Percentiles rank a stretch among this genome's conserved stretches.
Conservation (phyloP, 2,888 invertebrate genomes). For the Diaphora mendica region DNA sequence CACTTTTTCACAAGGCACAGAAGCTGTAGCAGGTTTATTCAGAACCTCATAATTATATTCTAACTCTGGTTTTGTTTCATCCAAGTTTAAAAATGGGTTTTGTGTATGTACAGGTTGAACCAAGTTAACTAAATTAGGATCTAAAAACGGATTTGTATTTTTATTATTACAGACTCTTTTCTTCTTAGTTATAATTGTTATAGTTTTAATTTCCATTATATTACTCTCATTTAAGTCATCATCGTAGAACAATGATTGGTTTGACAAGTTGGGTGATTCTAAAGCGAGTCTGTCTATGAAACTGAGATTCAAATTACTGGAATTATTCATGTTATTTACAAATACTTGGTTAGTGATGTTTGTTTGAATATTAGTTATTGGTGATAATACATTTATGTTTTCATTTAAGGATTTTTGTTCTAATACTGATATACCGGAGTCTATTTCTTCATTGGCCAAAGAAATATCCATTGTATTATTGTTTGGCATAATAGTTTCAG, state of each 20-base stretch:
- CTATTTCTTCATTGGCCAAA: conserved; percentile 47
- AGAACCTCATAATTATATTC: conserved; percentile 68
- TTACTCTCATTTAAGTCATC: conserved; percentile 85
- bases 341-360: conserved; percentile 75
- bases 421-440: conserved; percentile 63
- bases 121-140: conserved; percentile 64
- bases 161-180: conserved; percentile 67
- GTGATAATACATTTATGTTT: conserved; percentile 48
- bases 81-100: conserved; percentile 72
- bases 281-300: conserved; percentile 80
- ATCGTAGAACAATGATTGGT: conserved; percentile 77
- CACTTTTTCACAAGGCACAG: conserved; percentile 45
- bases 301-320: conserved; percentile 74
- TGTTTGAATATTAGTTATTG: conserved; percentile 68
- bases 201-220: conserved; percentile 85
- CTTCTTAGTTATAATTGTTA: conserved; percentile 81
- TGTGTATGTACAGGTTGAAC: conserved; percentile 40
- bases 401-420: conserved; percentile 64
- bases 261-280: conserved; percentile 74
- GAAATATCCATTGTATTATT: conserved; percentile 46
- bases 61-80: conserved; percentile 58
- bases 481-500: not conserved
- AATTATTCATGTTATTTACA: conserved; percentile 75
- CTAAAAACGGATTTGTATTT: conserved; percentile 81
- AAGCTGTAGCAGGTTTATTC: conserved; percentile 50